Evolutionary conservation across 2,797 vertebrate genomes (phyloP).

Genomic region (Holocentrus rufus): DNA sequence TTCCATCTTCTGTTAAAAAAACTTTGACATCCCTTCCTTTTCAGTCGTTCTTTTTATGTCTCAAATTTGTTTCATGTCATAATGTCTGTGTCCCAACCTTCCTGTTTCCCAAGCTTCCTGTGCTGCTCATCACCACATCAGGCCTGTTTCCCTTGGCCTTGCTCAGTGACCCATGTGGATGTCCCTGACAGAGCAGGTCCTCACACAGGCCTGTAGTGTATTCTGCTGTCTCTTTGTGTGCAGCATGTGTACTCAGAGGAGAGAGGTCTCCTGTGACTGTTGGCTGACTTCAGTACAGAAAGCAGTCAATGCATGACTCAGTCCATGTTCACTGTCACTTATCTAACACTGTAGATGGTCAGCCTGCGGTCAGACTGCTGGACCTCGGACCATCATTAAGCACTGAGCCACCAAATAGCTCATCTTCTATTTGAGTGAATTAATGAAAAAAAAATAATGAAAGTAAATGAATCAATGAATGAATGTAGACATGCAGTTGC

Average conservation of each 20-base stretch:
- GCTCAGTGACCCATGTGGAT: slow-evolving; percentile 28
- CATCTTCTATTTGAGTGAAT: too few species aligned
- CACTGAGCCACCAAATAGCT: too few species aligned
- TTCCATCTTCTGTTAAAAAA: slow-evolving; percentile 1
- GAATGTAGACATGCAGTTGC: not conserved
- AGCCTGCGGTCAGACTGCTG: too few species aligned
- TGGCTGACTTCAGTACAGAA: slow-evolving; percentile 45
- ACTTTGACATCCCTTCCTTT: slow-evolving; percentile 20
- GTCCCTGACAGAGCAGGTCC: slow-evolving; percentile 20
- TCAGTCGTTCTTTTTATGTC: not conserved
- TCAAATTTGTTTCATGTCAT: too few species aligned
- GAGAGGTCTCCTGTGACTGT: slow-evolving; percentile 45
- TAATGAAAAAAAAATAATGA: too few species aligned
- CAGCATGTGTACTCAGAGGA: slow-evolving; percentile 17
- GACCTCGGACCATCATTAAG: too few species aligned
- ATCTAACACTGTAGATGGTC: slow-evolving; percentile 13
- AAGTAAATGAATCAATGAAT: not conserved
- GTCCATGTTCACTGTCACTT: slow-evolving; percentile 25
- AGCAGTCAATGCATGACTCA: slow-evolving; percentile 48
- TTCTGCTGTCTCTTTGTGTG: slow-evolving; percentile 14
- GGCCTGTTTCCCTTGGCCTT: slow-evolving; percentile 25
- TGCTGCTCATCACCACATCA: not conserved
- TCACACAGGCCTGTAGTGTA: slow-evolving; percentile 2
- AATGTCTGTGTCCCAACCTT: slow-evolving; percentile 10
- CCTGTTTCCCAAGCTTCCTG: slow-evolving; percentile 36